These are phyloP conservation scores for Operophtera brumata DNA, from an alignment of 2,888 invertebrate species.

Conservation along the genomic window DNA sequence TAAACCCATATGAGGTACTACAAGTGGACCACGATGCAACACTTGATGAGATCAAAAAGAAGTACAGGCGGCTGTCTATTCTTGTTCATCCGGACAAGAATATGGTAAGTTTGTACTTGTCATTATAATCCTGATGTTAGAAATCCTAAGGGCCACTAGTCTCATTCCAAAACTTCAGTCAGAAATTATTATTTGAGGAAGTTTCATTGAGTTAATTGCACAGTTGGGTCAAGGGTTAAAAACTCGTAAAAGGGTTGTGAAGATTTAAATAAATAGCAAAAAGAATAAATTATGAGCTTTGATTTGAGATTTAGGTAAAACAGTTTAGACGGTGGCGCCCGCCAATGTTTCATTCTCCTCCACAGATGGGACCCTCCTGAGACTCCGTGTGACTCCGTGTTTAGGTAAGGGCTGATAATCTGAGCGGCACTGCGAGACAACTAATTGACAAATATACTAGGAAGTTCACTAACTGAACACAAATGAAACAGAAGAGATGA, in stretches of 20 bases:
- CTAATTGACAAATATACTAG: not conserved
- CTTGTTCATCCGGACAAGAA: conserved; percentile 99
- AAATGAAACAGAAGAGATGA: too few species aligned
- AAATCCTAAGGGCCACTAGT: conserved; percentile 6
- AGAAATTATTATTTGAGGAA: not conserved
- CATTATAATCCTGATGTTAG: not conserved
- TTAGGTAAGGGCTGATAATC: conserved; percentile 63
- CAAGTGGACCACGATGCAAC: conserved; percentile 94
- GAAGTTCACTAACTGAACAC: not conserved
- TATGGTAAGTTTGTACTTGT: conserved; percentile 61
- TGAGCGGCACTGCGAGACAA: conserved; percentile 1
- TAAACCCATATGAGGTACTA: conserved; percentile 96
- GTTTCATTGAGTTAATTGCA: not conserved
- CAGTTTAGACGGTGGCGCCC: conserved; percentile 75
- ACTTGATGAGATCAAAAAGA: conserved; percentile 96
- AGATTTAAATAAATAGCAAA: not conserved
- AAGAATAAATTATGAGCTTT: not conserved
- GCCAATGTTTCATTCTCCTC: conserved; percentile 79
- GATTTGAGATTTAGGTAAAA: conserved; percentile 27
- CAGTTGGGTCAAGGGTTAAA: not conserved
- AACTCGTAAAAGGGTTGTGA: not conserved
- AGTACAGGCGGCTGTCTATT: conserved; percentile 97
- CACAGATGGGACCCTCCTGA: conserved; percentile 70
- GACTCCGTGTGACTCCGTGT: conserved; percentile 49
- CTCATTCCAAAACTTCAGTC: conserved; percentile 1